Evolutionary conservation across 1,140 invertebrate species (phyloP).

Genomic region (Bombus soroeensis): DNA sequence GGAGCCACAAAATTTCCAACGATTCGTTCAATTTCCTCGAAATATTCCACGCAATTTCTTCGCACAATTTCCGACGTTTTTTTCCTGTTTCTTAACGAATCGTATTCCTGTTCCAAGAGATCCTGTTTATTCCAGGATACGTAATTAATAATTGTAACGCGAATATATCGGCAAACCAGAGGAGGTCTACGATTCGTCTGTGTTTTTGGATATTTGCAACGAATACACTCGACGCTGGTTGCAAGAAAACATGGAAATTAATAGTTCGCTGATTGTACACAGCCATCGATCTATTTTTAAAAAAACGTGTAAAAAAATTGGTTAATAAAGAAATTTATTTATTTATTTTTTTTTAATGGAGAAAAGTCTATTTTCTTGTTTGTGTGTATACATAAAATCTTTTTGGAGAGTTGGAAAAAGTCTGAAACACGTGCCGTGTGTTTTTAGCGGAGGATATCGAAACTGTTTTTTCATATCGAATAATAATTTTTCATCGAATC

Average conservation of each 20-base stretch:
- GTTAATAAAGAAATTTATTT: neutral
- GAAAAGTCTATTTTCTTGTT: neutral
- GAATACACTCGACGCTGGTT: neutral
- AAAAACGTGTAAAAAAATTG: neutral
- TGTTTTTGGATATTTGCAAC: conserved; percentile 7
- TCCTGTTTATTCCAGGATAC: neutral
- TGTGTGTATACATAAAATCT: neutral
- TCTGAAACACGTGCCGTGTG: neutral
- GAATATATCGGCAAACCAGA: conserved; percentile 6
- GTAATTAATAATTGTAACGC: conserved; percentile 18
- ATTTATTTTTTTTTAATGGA: neutral
- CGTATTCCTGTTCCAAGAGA: neutral
- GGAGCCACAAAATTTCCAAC: neutral
- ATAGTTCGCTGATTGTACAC: neutral
- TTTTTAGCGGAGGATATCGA: neutral
- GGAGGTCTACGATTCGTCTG: neutral
- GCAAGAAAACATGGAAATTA: conserved; percentile 8
- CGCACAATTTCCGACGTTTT: neutral
- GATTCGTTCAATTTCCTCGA: conserved; percentile 12
- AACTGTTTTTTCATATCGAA: neutral
- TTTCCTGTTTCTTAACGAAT: neutral
- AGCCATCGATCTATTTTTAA: neutral
- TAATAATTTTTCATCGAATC: neutral
- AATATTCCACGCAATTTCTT: neutral
- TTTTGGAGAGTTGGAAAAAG: neutral